Base-by-base conservation (phyloP, 2,888 invertebrate genomes). In the Embidobia sp. region DNA sequence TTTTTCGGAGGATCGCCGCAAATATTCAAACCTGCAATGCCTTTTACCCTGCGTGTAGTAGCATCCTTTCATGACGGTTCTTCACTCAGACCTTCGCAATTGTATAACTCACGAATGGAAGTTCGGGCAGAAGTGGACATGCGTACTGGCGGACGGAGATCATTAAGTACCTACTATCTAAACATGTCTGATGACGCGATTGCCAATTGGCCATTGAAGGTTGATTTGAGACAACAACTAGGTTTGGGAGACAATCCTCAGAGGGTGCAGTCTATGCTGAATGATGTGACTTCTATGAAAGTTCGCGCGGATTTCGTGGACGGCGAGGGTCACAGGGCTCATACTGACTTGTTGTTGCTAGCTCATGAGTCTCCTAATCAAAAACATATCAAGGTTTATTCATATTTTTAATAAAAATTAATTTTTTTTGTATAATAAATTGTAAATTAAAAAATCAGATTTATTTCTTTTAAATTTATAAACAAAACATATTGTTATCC, bases 11-110 rank as follows among this genome's bases (percentile, higher is more conserved):
- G 96, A 26, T 93, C 94, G 0, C 96, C 98, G 4, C 97, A 98
- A 90, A 95, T 98, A 10, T 98, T 98, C 90, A 98, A 98, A 89
- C 98, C 98, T 0, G 92, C 96, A 5, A 97, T 98, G 95, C 96
- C 97, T 0, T 95, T 97, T 84, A 94, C 94, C 2, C 82, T 90
- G 1, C 89, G 96, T 93, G 91, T 98, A 85, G 95, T 95, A 6
- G 96, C 97, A 0, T 96, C 97, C 1, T 97, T 96, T 90, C 96
- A 96, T 88, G 98, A 98, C 89, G 96, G 97, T 1, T 97, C 98
- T 0, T 94, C 94, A 0, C 90, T 97, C 15, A 91, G 94, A 15
- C 81, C 88, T 1, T 91, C 94, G 84, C 92, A 93, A 63, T 90
- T 96, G 33, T 86, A 89, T 0, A 91, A 92, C 48, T 93, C 95